These are phyloP conservation scores for Drosophila setosimentum DNA, from an alignment of 2,888 invertebrate species.

Conservation along the genomic window DNA sequence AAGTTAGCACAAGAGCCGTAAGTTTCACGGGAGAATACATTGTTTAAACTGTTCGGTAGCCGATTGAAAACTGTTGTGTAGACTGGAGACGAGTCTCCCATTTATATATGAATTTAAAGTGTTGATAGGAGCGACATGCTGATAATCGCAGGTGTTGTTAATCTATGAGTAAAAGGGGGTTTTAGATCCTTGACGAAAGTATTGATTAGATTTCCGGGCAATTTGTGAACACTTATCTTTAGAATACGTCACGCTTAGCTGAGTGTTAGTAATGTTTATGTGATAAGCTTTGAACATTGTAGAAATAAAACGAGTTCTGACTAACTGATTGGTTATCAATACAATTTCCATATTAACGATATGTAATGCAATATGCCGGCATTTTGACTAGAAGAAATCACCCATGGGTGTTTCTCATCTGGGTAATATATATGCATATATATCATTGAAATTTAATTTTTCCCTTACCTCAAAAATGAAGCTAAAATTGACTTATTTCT, in stretches of 20 bases:
- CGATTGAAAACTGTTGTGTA: neutral
- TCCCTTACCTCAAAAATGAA: neutral
- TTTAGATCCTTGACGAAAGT: neutral
- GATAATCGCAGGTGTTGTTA: neutral
- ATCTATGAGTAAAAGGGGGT: neutral
- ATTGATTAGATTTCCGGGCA: constrained; percentile 34
- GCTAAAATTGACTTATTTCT: neutral
- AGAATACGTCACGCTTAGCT: neutral
- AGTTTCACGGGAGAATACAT: constrained; percentile 42
- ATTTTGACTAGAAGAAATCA: neutral
- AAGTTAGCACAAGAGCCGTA: constrained; percentile 16
- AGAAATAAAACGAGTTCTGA: too few relatives aligned
- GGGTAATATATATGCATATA: too few relatives aligned
- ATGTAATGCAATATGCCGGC: neutral
- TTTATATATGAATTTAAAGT: constrained; percentile 14
- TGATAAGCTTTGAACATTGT: neutral
- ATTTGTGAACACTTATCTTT: too few relatives aligned
- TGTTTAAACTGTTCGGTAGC: constrained; percentile 10
- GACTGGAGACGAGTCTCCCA: neutral
- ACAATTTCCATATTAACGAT: neutral
- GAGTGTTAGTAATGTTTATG: neutral
- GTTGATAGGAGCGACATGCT: neutral
- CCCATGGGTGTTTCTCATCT: neutral
- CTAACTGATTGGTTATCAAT: neutral
- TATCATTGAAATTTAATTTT: too few relatives aligned